Evolutionary conservation across 2,797 vertebrate genomes (phyloP).

Genomic region (Pterois miles): DNA sequence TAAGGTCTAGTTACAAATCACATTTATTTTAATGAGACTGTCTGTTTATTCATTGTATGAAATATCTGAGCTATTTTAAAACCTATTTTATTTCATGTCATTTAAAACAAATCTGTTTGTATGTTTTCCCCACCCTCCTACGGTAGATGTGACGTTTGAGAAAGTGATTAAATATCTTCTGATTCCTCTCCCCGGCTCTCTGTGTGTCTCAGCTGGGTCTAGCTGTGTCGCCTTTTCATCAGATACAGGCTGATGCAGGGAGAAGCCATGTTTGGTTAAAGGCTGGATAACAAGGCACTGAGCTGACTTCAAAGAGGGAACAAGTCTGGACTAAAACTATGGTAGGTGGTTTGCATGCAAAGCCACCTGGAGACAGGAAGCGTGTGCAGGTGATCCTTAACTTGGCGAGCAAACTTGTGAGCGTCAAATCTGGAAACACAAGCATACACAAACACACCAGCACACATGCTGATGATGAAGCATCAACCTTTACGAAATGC

Average conservation of each 20-base stretch:
- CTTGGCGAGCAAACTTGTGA: background rate
- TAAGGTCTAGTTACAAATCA: background rate
- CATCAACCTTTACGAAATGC: constrained; percentile 53
- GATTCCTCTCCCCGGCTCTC: constrained; percentile 1
- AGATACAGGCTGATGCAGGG: constrained; percentile 37
- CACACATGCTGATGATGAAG: constrained; percentile 24
- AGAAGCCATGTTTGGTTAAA: constrained; percentile 49
- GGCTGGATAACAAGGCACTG: constrained; percentile 36
- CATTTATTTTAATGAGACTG: background rate
- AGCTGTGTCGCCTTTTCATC: constrained; percentile 59
- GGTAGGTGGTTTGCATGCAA: constrained; percentile 38
- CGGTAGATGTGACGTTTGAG: constrained; percentile 36
- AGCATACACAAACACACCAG: background rate
- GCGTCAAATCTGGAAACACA: background rate
- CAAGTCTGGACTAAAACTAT: constrained; percentile 27
- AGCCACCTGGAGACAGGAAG: constrained; percentile 5
- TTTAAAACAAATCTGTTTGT: constrained; percentile 2
- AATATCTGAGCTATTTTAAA: background rate
- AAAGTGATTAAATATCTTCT: constrained; percentile 51
- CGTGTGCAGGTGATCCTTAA: constrained; percentile 12
- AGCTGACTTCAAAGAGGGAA: constrained; percentile 61
- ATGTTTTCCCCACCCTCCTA: background rate
- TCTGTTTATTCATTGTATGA: background rate
- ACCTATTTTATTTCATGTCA: background rate
- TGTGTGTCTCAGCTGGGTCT: constrained; percentile 41